Evolutionary conservation across 2,797 vertebrate genomes (phyloP).

Genomic region (Melanotaenia trifasciata): DNA sequence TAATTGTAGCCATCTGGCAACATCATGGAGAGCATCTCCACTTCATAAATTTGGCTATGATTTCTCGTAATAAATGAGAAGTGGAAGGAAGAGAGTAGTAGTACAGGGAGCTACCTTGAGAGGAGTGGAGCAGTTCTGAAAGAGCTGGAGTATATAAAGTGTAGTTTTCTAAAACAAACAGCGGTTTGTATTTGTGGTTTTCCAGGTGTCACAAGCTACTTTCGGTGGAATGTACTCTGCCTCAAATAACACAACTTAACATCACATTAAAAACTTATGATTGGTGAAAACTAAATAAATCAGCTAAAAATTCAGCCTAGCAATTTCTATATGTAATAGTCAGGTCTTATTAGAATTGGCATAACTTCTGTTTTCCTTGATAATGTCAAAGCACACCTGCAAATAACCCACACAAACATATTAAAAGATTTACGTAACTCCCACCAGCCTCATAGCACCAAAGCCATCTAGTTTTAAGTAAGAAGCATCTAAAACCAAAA

Average conservation of each 20-base stretch:
- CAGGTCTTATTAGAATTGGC: not conserved
- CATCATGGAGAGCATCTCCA: not conserved
- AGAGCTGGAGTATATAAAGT: not conserved
- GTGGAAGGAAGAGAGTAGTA: not conserved
- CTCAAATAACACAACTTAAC: not conserved
- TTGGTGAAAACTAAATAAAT: too few relatives aligned
- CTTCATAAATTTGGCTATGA: not conserved
- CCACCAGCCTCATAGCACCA: too few relatives aligned
- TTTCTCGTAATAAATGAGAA: not conserved
- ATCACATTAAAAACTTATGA: not conserved
- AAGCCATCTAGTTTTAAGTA: too few relatives aligned
- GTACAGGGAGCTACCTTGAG: not conserved
- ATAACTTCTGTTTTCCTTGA: not conserved
- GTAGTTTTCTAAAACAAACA: not conserved
- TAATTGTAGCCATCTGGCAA: not conserved
- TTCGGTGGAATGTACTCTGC: not conserved
- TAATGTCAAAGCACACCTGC: not conserved
- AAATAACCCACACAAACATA: too few relatives aligned
- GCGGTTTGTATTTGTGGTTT: not conserved
- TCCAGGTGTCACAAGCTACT: not conserved
- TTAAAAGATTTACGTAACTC: too few relatives aligned
- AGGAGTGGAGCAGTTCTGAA: not conserved
- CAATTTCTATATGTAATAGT: not conserved
- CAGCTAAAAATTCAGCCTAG: too few relatives aligned
- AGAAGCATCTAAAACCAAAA: too few relatives aligned